Percentiles rank a stretch among this genome's conserved stretches.
Conservation (phyloP, 2,888 invertebrate genomes). For the Tiliacea aurago region DNA sequence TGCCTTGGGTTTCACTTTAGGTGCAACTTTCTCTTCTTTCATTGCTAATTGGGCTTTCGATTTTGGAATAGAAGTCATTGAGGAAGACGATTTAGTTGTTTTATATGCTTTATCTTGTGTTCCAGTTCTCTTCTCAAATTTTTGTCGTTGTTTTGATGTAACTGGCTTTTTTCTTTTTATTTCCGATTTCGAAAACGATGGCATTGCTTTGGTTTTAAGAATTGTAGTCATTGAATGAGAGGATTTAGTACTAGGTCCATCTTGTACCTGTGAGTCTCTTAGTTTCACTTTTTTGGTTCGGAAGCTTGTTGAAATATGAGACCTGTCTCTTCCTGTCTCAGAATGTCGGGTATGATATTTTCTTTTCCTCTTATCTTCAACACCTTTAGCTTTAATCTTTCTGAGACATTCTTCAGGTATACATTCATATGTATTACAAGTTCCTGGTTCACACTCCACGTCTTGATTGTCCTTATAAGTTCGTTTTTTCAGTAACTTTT, state of each 20-base stretch:
- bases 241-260: constrained; percentile 12
- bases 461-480: constrained; percentile 48
- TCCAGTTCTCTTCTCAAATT: neutral
- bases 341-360: constrained; percentile 19
- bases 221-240: constrained; percentile 16
- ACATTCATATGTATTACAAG: constrained; percentile 45
- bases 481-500: constrained; percentile 68
- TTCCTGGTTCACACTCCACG: constrained; percentile 56
- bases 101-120: neutral
- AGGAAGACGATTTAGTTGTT: constrained; percentile 5
- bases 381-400: constrained; percentile 42
- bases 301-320: constrained; percentile 13
- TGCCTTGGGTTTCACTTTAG: constrained; percentile 13
- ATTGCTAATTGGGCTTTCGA: neutral
- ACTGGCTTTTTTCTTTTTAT: constrained; percentile 5
- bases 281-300: constrained; percentile 21
- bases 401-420: constrained; percentile 51
- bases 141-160: neutral
- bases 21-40: neutral
- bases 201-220: constrained; percentile 10
- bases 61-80: constrained; percentile 24
- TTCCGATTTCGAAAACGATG: constrained; percentile 16
- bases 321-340: constrained; percentile 20
- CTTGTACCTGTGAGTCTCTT: constrained; percentile 28
- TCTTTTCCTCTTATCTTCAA: constrained; percentile 11